Percentiles rank a stretch among this genome's conserved stretches.
Conservation (phyloP, 2,888 invertebrate genomes). For the Embidobia sp. region DNA sequence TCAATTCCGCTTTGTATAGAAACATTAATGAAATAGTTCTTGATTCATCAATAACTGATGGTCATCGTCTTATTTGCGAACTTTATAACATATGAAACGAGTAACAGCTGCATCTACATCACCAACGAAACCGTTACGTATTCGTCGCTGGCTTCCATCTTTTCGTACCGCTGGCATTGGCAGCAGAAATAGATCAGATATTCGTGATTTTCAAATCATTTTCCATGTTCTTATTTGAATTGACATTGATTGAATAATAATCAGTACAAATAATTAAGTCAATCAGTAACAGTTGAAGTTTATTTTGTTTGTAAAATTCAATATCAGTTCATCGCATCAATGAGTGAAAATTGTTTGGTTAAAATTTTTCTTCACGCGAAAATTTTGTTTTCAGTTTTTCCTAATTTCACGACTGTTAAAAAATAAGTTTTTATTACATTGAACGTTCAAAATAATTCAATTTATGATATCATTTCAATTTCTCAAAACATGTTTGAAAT, state of each 20-base stretch:
- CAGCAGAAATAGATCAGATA: constrained; percentile 55
- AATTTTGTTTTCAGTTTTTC: too few species aligned
- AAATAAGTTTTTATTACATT: too few species aligned
- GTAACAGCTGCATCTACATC: constrained; percentile 63
- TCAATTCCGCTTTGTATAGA: constrained; percentile 1
- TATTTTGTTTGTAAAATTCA: too few species aligned
- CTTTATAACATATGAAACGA: constrained; percentile 59
- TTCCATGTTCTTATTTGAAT: constrained; percentile 27
- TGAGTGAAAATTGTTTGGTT: too few species aligned
- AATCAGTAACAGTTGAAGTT: too few species aligned
- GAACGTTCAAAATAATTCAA: too few species aligned
- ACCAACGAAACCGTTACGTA: constrained; percentile 58
- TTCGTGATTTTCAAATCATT: constrained; percentile 56
- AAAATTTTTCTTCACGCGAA: too few species aligned
- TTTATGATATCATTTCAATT: too few species aligned
- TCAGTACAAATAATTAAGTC: neutral
- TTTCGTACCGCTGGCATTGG: constrained; percentile 60
- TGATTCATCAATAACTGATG: constrained; percentile 50
- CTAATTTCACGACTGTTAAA: too few species aligned
- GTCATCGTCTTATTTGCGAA: constrained; percentile 58
- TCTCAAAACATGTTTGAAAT: too few species aligned
- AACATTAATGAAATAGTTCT: constrained; percentile 36
- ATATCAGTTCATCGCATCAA: too few species aligned
- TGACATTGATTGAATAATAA: constrained; percentile 29
- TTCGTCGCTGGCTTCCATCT: constrained; percentile 59